Base-by-base conservation (phyloP, 2,888 invertebrate genomes). In the Adelognathus sp. region DNA sequence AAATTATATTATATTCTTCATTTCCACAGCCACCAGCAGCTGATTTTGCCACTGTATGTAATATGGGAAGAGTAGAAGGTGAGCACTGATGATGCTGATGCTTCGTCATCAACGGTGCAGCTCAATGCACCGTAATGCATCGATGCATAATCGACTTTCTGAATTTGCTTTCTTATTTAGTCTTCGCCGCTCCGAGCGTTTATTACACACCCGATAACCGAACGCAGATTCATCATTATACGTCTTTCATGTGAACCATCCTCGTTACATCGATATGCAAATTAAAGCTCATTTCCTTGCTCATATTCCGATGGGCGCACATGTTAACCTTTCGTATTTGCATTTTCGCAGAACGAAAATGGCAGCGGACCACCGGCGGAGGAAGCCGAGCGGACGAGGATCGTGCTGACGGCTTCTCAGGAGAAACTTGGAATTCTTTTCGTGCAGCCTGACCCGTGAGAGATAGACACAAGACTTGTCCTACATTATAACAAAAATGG, bases 391-490 rank as follows among this genome's bases (percentile, higher is more conserved):
- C 60, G 56, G n/a, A 66, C 54, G 11, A 33, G 41, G 6, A 52
- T 80, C 79, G 41, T 63, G 11, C 27, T 71, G 52, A 63, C 79
- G 14, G 64, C 66, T 4, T 81, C 82, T 11, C 67, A 81, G 44
- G 80, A 79, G 56, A 74, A 69, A 64, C 61, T 83, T 24, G 83
- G 78, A 58, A 81, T 83, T 18, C 71, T 67, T 41, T 44, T 78
- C 61, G 74, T 77, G 21, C 78, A 74, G 33, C 82, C 81, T 21
- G 77, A 82, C 52, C 50, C 36, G 83, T 82, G 71, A 83, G 79
- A 7, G 5, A 56, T 7, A 11, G 50, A 70, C 27, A 50, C n/a
- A 16, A 21, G 33, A 58, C 29, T 29, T 54, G 39, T 39, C n/a
- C n/a, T 66, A 16, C n/a, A 24, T 60, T 69, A 21, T 7, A 18